Conservation (phyloP, 2,113 vertebrate genomes). For the Coryphaenoides rupestris region DNA sequence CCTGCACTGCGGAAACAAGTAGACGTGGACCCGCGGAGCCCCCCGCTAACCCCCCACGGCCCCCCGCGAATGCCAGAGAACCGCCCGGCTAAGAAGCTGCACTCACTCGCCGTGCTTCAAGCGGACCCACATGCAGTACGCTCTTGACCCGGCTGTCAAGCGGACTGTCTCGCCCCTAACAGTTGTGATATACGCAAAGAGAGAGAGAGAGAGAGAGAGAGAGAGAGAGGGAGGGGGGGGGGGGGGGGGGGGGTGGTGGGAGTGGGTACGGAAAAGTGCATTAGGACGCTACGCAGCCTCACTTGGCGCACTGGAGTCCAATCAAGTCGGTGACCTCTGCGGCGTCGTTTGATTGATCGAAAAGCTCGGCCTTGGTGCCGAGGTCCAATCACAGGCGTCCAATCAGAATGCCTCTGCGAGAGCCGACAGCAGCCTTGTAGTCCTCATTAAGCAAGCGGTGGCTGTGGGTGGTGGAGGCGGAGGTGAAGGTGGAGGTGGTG, state of each 20-base stretch:
- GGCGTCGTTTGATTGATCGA: constrained; percentile 41
- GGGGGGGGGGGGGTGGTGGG: constrained; percentile 37
- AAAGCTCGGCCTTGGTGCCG: constrained; percentile 27
- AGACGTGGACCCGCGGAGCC: constrained; percentile 31
- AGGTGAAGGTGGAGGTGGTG: too few species aligned
- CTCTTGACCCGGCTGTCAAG: constrained; percentile 60
- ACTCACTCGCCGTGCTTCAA: constrained; percentile 43
- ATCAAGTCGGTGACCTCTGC: constrained; percentile 30
- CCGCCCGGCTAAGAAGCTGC: constrained; percentile 47
- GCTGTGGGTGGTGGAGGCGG: too few species aligned
- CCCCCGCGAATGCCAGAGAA: constrained; percentile 30
- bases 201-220: too few species aligned
- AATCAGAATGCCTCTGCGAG: constrained; percentile 32
- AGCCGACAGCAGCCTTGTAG: constrained; percentile 12
- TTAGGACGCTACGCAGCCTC: background rate
- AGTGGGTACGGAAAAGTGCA: background rate
- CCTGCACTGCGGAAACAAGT: constrained; percentile 22
- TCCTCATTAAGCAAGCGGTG: background rate
- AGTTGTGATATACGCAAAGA: constrained; percentile 6
- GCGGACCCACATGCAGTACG: constrained; percentile 39
- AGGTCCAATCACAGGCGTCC: constrained; percentile 28
- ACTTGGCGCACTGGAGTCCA: too few species aligned
- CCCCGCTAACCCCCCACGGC: constrained; percentile 30
- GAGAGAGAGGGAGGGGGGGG: too few species aligned
- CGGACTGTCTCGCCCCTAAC: constrained; percentile 32